These are phyloP conservation scores for Eristalis arbustorum DNA, from an alignment of 2,888 invertebrate genomes.

Conservation along the genomic window DNA sequence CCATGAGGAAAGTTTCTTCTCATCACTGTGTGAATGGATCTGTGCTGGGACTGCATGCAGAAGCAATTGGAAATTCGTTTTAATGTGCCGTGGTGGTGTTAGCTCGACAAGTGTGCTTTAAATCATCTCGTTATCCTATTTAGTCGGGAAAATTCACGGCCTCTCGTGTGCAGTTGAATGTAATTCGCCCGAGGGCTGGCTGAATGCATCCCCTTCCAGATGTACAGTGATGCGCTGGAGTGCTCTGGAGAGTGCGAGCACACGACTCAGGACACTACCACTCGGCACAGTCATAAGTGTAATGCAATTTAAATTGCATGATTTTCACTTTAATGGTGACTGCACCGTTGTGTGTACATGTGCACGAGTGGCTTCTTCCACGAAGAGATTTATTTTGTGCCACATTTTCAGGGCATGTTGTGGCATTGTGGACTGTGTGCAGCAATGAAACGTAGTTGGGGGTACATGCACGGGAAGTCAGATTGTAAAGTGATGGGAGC, in stretches of 20 bases:
- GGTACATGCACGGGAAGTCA: background rate
- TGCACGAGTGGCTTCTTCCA: background rate
- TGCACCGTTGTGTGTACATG: background rate
- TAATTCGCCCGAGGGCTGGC: background rate
- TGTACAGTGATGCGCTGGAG: conserved; percentile 12
- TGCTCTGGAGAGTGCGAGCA: conserved; percentile 12
- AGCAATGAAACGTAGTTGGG: background rate
- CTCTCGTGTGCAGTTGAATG: background rate
- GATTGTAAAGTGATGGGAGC: background rate
- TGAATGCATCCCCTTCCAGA: background rate
- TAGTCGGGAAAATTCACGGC: conserved; percentile 23
- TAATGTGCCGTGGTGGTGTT: conserved; percentile 51
- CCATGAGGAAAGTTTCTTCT: background rate
- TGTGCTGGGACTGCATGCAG: conserved; percentile 14
- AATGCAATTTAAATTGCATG: conserved; percentile 46
- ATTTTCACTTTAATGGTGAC: conserved; percentile 16
- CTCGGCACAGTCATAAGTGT: conserved; percentile 29
- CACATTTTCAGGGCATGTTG: background rate
- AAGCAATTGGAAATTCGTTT: conserved; percentile 48
- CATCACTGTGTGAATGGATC: conserved; percentile 1
- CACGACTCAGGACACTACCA: conserved; percentile 19
- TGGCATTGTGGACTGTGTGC: background rate
- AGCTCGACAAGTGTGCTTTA: conserved; percentile 46
- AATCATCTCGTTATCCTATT: conserved; percentile 56
- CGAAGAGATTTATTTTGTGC: background rate